Base-by-base conservation (phyloP, 2,113 vertebrate species). In the Sisor rabdophorus region DNA sequence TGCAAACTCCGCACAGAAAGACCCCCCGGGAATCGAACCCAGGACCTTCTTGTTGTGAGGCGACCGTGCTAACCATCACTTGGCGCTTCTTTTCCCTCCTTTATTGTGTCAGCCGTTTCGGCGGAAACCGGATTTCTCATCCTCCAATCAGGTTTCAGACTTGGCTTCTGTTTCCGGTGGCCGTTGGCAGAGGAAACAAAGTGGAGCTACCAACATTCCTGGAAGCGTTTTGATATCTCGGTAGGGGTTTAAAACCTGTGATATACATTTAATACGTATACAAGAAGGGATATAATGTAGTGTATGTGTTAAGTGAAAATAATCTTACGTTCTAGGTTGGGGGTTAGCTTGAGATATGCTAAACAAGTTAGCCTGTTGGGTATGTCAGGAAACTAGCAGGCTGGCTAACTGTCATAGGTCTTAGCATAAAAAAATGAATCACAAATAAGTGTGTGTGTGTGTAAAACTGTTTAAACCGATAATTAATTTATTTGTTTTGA, bases 171-270 rank as follows among this genome's bases (percentile, higher is more conserved):
- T 79, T 85, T 86, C 85, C 84, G 52, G 81, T 76, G 75, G 74
- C 84, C 54, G 83, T 82, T 83, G 78, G 83, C 72, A 78, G 71
- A 73, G 59, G 72, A 69, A 80, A 75, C 48, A 40, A 44, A 73
- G 64, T 71, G 50, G 54, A 52, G 11, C 73, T 60, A 55, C 58
- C 67, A 59, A 75, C 73, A 76, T 80, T 82, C 64, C 59, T 75
- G 55, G 40, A 63, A 81, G 54, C 59, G 40, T 60, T 71, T 36
- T 67, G 61, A 50, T 15, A 32, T 19, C 47, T 74, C 58, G 81
- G 81, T 84, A 84, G 61, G 20, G 16, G 59, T 40, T 17, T 52
- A 19, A 55, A 40, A 1, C 4, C 1, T 5, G 8, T 26, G 12
- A 60, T 44, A 1, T 60, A 5, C 26, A n/a, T 52, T 19, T 30